These are phyloP conservation scores for Dipodomys merriami DNA, from an alignment of 2,113 vertebrate genomes.

Conservation along the genomic window DNA sequence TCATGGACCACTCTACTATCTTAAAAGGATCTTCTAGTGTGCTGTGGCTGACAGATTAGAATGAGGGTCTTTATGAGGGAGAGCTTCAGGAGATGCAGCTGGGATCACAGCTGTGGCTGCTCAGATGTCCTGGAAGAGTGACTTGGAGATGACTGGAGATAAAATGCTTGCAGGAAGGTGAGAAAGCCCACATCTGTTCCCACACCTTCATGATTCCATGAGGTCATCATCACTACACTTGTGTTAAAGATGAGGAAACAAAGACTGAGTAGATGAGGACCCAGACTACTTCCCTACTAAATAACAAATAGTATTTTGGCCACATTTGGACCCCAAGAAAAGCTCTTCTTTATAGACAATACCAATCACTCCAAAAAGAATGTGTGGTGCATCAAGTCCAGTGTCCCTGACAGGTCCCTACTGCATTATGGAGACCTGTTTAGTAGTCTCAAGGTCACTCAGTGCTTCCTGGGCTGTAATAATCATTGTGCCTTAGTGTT, in stretches of 20 bases:
- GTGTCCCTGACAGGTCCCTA: background rate
- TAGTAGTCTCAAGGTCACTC: background rate
- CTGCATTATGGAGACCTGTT: background rate
- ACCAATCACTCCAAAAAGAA: background rate
- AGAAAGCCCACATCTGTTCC: background rate
- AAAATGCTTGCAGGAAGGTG: background rate
- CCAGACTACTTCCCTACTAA: background rate
- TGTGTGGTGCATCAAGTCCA: background rate
- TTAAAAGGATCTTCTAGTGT: background rate
- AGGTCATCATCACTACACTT: too few relatives aligned
- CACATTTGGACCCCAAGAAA: background rate
- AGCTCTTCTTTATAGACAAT: background rate
- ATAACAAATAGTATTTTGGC: background rate
- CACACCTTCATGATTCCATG: background rate
- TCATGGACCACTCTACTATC: too few relatives aligned
- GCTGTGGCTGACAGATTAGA: background rate
- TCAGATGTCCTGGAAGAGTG: too few relatives aligned
- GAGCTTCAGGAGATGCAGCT: too few relatives aligned
- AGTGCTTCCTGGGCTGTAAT: background rate
- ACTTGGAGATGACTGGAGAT: background rate
- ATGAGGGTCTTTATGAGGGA: background rate
- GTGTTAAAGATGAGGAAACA: background rate
- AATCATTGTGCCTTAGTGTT: background rate
- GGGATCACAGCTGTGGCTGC: too few relatives aligned
- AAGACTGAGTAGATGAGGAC: background rate